Base-by-base conservation (phyloP, 2,797 vertebrate genomes). In the Pristis pectinata region DNA sequence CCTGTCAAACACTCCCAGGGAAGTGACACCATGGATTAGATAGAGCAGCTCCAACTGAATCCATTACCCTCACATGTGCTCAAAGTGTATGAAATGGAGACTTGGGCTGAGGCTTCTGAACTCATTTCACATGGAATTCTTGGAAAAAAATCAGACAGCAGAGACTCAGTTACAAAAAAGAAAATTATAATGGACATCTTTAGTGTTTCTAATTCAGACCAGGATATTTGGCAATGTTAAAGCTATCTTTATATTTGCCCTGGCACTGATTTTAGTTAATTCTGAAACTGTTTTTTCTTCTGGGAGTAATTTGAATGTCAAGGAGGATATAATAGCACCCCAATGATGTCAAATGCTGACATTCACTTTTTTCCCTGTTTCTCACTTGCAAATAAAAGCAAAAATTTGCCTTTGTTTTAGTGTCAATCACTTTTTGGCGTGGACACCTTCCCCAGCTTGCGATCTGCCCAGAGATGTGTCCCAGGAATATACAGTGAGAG, bases 251-350 rank as follows among this genome's bases (percentile, higher is more conserved):
- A 59, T 17, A n/a, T 59, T 87, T 87, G 53, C 56, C 83, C 83
- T 59, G 83, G 56, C 30, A 56, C 49, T 59, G 53, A 87, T 3
- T 87, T 87, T 87, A 87, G 83, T 44, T 80, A 41, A 80, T 19
- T 41, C 79, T 44, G 41, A 80, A 80, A 13, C 79, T 44, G 17
- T 59, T 0, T 59, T 87, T 59, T 34, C 83, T 87, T 87, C 30
- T 87, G 83, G 53, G 53, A 87, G 83, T 87, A 87, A 87, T 87
- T 87, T 59, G 83, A 87, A 87, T 59, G 53, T 87, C 83, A 87
- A 87, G 30, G 87, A 59, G 56, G n/a, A 59, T 34, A 87, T 59
- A 87, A 34, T 34, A 13, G 13, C 1, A 27, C 27, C 49, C 53
- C 15, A 15, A n/a, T 49, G 27, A 34, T 85, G 49, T 83, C 41